A percentile compares a stretch with the other conserved stretches of the same genome.
Evolutionary conservation across 2,888 invertebrate genomes (phyloP).

Genomic region (Deilephila elpenor): DNA sequence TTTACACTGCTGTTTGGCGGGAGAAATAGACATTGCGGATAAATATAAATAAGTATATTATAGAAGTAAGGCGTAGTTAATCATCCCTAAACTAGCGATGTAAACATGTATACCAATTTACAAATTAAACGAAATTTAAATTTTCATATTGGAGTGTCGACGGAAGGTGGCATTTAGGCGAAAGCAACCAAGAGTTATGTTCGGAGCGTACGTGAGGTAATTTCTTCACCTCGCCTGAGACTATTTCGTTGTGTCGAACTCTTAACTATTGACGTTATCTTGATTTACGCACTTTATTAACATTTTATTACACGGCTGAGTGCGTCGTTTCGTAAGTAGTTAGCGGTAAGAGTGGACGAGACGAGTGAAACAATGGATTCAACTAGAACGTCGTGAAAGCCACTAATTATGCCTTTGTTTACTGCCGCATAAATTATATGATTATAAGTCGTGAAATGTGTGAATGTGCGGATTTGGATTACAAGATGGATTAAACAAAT

Average conservation of each 20-base stretch:
- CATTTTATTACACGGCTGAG: slow-evolving; percentile 77
- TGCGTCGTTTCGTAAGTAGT: slow-evolving; percentile 63
- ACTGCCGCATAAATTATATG: neutral
- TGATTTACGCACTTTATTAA: slow-evolving; percentile 81
- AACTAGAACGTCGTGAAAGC: neutral
- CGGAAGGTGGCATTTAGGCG: slow-evolving; percentile 32
- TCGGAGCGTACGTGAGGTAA: slow-evolving; percentile 63
- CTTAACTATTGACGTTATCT: slow-evolving; percentile 80
- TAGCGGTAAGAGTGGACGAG: slow-evolving; percentile 40
- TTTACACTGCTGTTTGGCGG: too few species aligned
- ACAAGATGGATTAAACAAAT: too few species aligned
- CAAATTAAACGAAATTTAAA: slow-evolving; percentile 14
- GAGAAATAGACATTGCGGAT: too few species aligned
- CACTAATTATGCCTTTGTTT: neutral
- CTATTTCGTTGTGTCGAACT: slow-evolving; percentile 74
- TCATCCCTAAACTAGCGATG: too few species aligned
- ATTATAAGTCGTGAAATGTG: neutral
- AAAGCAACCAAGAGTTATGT: slow-evolving; percentile 65
- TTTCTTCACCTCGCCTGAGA: slow-evolving; percentile 68
- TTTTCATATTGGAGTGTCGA: slow-evolving; percentile 27
- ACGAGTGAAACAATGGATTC: slow-evolving; percentile 15
- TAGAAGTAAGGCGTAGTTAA: too few species aligned
- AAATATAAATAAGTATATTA: too few species aligned
- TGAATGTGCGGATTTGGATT: neutral
- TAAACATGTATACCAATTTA: neutral